phyloP scores from a whole-genome alignment of 2,888 invertebrate genomes.

The Lamellibrachia columna region DNA sequence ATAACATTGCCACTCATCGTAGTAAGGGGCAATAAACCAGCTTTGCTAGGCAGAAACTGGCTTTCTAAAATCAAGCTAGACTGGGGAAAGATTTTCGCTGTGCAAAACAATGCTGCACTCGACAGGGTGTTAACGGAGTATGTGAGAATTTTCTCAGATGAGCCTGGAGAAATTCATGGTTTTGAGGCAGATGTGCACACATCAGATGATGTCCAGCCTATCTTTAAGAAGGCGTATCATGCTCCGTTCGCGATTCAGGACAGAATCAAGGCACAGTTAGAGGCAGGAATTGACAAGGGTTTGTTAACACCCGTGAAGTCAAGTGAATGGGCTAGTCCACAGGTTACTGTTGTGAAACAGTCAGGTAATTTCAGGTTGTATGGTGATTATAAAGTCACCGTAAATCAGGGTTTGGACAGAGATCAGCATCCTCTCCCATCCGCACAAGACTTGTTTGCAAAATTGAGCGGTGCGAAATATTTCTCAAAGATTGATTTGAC shows the following conservation, averaged over 20 bases:
- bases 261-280: neutral
- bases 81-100: neutral
- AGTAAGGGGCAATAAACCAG: neutral
- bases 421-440: neutral
- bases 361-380: neutral
- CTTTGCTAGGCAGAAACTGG: neutral
- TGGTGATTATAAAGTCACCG: slow-evolving; percentile 1
- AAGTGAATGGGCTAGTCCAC: neutral
- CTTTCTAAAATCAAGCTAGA: neutral
- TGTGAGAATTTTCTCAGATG: neutral
- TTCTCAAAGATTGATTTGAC: neutral
- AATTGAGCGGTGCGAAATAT: neutral
- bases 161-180: neutral
- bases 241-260: neutral
- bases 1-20: neutral
- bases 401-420: neutral
- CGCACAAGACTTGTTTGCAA: neutral
- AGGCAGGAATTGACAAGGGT: neutral
- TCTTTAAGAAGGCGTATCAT: neutral
- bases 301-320: neutral
- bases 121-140: neutral
- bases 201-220: neutral
- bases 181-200: neutral
- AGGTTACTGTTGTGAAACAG: neutral
- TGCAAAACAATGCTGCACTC: neutral